These are phyloP conservation scores for Schmidtea mediterranea DNA, from an alignment of 1,140 invertebrate genomes.

Conservation along the genomic window DNA sequence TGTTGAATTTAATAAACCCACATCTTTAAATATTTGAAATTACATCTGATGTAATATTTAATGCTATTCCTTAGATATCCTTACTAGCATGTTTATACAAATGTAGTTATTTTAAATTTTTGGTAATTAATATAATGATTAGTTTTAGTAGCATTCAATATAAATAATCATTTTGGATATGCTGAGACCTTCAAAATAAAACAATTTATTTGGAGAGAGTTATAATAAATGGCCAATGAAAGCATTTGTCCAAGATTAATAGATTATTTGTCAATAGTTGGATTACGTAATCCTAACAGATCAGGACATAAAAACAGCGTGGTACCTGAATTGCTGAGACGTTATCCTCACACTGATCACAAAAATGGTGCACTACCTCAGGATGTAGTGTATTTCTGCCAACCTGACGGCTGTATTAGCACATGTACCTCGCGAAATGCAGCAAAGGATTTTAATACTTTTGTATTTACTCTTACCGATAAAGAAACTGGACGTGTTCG, in stretches of 20 bases:
- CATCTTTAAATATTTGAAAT: too few species aligned
- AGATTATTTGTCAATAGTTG: constrained; percentile 87
- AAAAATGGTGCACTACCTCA: constrained; percentile 72
- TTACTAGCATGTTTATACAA: too few species aligned
- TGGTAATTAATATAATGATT: too few species aligned
- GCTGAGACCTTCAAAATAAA: too few species aligned
- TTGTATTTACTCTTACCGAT: constrained; percentile 94
- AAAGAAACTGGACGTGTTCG: constrained; percentile 68
- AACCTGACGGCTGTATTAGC: constrained; percentile 81
- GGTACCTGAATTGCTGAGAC: background rate
- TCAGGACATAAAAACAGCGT: background rate
- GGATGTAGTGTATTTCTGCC: constrained; percentile 96
- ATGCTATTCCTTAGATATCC: too few species aligned
- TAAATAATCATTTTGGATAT: too few species aligned
- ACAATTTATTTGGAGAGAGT: too few species aligned
- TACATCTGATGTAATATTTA: too few species aligned
- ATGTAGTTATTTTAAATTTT: too few species aligned
- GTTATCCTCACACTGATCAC: constrained; percentile 78
- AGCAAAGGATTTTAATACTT: constrained; percentile 25
- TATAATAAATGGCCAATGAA: constrained; percentile 18
- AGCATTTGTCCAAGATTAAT: constrained; percentile 36
- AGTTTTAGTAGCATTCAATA: too few species aligned
- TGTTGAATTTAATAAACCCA: too few species aligned
- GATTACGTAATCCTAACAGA: constrained; percentile 39
- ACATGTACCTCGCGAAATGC: constrained; percentile 34